A percentile compares a stretch with the other conserved stretches of the same genome.
Evolutionary conservation across 2,888 invertebrate genomes (phyloP).

Genomic region (Pimpla rufipes): DNA sequence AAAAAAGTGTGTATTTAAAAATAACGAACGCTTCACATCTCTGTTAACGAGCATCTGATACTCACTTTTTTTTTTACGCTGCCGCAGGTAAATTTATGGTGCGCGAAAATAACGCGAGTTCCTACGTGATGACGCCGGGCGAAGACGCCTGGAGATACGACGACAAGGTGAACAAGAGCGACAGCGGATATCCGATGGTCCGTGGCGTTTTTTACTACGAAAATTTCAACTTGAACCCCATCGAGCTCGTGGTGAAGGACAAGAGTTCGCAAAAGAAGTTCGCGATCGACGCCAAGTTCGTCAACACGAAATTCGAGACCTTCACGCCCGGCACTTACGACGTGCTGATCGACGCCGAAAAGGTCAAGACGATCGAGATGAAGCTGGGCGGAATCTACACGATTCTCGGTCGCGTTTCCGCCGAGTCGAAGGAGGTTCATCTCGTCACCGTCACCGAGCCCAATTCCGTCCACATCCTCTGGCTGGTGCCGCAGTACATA

Average conservation of each 20-base stretch:
- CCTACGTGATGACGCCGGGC: conserved; percentile 67
- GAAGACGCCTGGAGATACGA: conserved; percentile 49
- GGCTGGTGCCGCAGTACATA: conserved; percentile 96
- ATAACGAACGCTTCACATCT: too few relatives aligned
- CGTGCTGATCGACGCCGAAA: conserved; percentile 82
- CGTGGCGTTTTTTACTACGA: conserved; percentile 81
- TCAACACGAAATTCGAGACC: conserved; percentile 68
- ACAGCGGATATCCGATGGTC: conserved; percentile 81
- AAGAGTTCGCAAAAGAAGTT: not conserved
- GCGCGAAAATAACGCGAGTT: conserved; percentile 64
- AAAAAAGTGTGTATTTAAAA: too few relatives aligned
- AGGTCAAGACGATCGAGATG: conserved; percentile 83
- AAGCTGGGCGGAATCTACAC: conserved; percentile 90
- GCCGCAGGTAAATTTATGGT: conserved; percentile 34
- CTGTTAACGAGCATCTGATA: too few relatives aligned
- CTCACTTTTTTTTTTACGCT: not conserved
- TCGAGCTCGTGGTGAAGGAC: conserved; percentile 44
- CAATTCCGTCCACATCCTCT: conserved; percentile 92
- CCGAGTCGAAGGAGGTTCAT: conserved; percentile 70
- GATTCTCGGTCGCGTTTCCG: conserved; percentile 85
- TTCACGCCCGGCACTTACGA: conserved; percentile 85
- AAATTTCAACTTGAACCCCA: conserved; percentile 13
- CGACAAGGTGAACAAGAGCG: conserved; percentile 80
- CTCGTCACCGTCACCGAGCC: conserved; percentile 88
- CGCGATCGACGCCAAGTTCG: conserved; percentile 5